These are phyloP conservation scores for Anguilla rostrata DNA, from an alignment of 2,113 vertebrate genomes.

Conservation along the genomic window DNA sequence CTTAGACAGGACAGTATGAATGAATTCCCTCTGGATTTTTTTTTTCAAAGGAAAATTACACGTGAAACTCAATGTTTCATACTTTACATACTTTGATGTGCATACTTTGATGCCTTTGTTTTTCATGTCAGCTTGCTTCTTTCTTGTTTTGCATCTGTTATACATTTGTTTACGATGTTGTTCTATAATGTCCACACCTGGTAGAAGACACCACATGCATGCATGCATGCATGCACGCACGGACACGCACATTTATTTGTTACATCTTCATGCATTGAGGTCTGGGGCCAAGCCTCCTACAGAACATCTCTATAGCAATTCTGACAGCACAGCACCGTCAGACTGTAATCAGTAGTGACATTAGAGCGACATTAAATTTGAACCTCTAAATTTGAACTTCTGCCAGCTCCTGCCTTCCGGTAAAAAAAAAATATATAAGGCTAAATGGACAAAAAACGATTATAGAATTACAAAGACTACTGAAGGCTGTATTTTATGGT, in stretches of 20 bases:
- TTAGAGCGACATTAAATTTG: no score
- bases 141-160: background rate
- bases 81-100: no score
- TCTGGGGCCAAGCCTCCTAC: background rate
- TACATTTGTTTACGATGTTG: conserved; percentile 4
- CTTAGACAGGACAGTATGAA: background rate
- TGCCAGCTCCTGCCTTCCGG: no score
- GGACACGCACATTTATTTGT: no score
- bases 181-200: background rate
- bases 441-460: no score
- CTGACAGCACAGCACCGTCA: background rate
- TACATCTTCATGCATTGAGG: background rate
- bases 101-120: conserved; percentile 7
- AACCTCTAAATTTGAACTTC: no score
- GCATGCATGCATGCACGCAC: background rate
- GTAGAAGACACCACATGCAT: background rate
- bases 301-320: background rate
- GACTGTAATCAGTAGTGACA: no score
- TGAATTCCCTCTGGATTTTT: background rate
- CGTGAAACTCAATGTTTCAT: background rate
- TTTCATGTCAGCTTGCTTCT: background rate
- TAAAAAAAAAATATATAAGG: no score
- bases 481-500: background rate
- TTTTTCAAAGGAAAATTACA: background rate
- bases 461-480: background rate